These are phyloP conservation scores for Eupelmus urozonus DNA, from an alignment of 2,888 invertebrate species.

Conservation along the genomic window DNA sequence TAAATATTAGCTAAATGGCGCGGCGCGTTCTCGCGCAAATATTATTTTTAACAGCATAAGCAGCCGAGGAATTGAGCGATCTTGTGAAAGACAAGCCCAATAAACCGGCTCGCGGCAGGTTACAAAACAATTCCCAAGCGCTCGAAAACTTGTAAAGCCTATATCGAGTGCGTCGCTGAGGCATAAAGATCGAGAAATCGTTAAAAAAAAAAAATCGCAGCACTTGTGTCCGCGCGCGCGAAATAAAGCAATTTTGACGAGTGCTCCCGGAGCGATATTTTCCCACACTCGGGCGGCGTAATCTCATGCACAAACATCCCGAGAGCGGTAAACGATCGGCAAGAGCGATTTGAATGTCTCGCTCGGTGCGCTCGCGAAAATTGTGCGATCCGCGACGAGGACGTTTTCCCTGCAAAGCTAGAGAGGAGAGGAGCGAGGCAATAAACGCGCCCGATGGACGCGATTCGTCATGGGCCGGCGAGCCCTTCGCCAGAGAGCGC, in stretches of 20 bases:
- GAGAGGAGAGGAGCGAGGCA: neutral
- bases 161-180: neutral
- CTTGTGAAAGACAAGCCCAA: slow-evolving; percentile 31
- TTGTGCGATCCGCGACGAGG: slow-evolving; percentile 18
- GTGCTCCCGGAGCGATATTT: neutral
- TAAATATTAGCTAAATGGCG: neutral
- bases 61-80: neutral
- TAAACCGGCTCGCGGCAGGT: too few species aligned
- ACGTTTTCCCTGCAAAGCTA: slow-evolving; percentile 8
- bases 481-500: slow-evolving; percentile 42
- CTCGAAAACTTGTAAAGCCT: too few species aligned
- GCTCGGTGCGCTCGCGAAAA: slow-evolving; percentile 39
- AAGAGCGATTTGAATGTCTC: slow-evolving; percentile 53
- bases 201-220: neutral
- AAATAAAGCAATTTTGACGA: slow-evolving; percentile 35
- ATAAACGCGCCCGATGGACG: slow-evolving; percentile 25
- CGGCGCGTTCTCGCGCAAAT: neutral
- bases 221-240: neutral
- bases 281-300: slow-evolving; percentile 40
- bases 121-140: neutral
- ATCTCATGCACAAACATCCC: slow-evolving; percentile 3
- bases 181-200: slow-evolving; percentile 15
- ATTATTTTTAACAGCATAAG: too few species aligned
- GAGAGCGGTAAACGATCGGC: slow-evolving; percentile 4
- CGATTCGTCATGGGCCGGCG: slow-evolving; percentile 59